A percentile compares a stretch with the other conserved stretches of the same genome.
Conservation (phyloP, 2,113 vertebrate species). For the Lanius collurio region DNA sequence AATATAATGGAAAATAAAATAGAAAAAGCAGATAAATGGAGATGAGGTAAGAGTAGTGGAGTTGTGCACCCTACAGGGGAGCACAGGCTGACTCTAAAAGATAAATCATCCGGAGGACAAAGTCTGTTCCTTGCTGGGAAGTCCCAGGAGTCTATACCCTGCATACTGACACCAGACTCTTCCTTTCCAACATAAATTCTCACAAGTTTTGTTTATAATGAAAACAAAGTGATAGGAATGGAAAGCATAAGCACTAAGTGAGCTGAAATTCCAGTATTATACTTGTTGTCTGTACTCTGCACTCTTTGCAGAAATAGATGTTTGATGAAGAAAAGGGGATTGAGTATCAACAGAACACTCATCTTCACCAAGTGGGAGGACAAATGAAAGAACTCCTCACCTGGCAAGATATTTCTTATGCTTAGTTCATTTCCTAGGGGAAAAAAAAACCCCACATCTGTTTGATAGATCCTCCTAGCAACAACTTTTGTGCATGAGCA, state of each 20-base stretch:
- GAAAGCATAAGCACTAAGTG: neutral
- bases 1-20: neutral
- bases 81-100: neutral
- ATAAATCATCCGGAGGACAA: neutral
- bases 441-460: neutral
- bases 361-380: neutral
- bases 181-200: neutral
- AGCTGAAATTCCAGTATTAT: neutral
- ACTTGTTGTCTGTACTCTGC: neutral
- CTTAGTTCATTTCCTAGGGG: neutral
- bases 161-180: neutral
- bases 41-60: neutral
- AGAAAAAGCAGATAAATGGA: neutral
- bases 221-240: neutral
- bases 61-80: neutral
- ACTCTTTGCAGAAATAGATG: neutral
- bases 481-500: neutral
- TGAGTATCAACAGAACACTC: neutral
- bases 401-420: neutral
- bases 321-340: neutral
- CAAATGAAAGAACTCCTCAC: neutral
- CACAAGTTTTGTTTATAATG: neutral
- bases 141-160: neutral
- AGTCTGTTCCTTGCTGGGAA: neutral
- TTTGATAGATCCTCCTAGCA: neutral